Base-by-base conservation (phyloP, 2,888 invertebrate species). In the Stramonita haemastoma region DNA sequence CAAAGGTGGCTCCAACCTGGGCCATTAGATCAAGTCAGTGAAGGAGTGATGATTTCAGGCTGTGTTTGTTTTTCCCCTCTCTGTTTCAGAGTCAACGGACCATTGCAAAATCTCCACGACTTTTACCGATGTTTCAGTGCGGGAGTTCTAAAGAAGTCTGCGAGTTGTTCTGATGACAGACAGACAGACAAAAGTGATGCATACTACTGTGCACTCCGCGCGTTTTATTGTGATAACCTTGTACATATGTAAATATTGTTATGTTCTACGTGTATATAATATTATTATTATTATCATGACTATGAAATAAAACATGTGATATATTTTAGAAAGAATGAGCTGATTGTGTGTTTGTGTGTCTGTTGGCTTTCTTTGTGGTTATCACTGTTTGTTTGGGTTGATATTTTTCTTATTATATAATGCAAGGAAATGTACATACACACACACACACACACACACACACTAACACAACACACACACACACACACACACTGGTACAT, bases 61-160 rank as follows among this genome's bases (percentile, higher is more conserved):
- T 2, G 2, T 46, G 8, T 46, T 46, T 46, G 13, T 19, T 60
- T n/a, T n/a, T n/a, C n/a, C n/a, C n/a, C n/a, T 2, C n/a, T n/a
- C 29, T 79, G 46, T 77, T 36, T 22, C 91, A 91, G 91, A 79
- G 70, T 91, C 22, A 91, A 91, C 81, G 91, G 89, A 29, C 83
- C 90, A n/a, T 87, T 91, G 1, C 85, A 79, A 56, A 91, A 86
- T 85, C 90, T 77, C 2, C 89, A 90, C 60, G 91, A 90, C 17
- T 91, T 91, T 36, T 70, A 90, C 29, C 66, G 90, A 36, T 90
- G 11, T 91, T 91, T 60, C 88, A 90, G 83, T 91, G 91, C n/a
- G 87, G 87, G 8, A 87, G 13, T 46, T 87, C 70, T 22, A 87
- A 73, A 73, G 87, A 87, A 36, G 66, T 36, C 17, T 87, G 87